Base-by-base conservation (phyloP, 2,113 vertebrate species). In the Capreolus pygargus region DNA sequence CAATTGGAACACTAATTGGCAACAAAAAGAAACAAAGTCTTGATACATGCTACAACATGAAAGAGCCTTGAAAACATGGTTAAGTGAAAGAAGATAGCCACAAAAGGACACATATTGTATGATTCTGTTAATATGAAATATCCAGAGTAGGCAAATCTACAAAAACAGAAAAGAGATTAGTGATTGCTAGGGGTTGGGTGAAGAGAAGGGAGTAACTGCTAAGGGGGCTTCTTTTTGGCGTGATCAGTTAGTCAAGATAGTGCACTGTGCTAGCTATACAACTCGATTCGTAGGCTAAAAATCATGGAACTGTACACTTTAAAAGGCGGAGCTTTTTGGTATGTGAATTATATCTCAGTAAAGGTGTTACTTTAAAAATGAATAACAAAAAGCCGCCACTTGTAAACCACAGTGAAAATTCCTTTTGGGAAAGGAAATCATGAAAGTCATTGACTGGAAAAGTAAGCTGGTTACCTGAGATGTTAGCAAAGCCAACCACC, bases 401-500 rank as follows among this genome's bases (percentile, higher is more conserved):
- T 55, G 7, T 25, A 89, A 97, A 57, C 33, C 54, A 95, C 54
- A 70, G 19, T 78, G 86, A 96, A 97, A 94, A 70, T 36, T 79
- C 90, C 79, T 43, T 64, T 70, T 74, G 54, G 81, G 28, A 92
- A 90, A 82, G 9, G 5, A 89, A 92, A 89, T 61, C 89, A 82
- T 47, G 4, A 52, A 84, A 89, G 47, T 89, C 88, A 84, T 15
- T 82, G 67, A 61, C 1, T 21, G 28, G 74, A 91, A 93, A 58
- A 85, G 11, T 19, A 79, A 84, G 52, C 19, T 30, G 17, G 45
- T 36, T 83, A 87, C 57, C 55, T 83, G 54, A 86, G 27, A 74
- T 45, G 33, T 70, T 82, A 39, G 43, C 16, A 30, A 95, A 52
- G 76, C 81, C 74, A 87, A 33, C 33, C 52, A 67, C 61, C 39